Conservation (phyloP, 1,140 invertebrate genomes). For the Philopotamus ludificatus region DNA sequence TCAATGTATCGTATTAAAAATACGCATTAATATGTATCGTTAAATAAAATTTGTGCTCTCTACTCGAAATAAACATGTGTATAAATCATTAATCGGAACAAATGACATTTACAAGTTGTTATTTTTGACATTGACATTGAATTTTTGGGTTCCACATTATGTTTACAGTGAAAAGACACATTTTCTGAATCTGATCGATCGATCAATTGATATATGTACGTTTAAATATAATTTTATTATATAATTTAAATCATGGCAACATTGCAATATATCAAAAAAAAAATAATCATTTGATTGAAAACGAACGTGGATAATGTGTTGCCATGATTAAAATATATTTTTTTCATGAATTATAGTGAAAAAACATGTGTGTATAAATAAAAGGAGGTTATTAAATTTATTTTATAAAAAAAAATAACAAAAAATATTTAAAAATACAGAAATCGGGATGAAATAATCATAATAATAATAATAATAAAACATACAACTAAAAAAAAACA, state of each 20-base stretch:
- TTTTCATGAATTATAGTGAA: background rate
- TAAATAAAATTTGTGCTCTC: conserved; percentile 3
- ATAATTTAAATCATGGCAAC: conserved; percentile 38
- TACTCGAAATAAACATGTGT: background rate
- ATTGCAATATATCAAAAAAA: conserved; percentile 3
- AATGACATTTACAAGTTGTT: conserved; percentile 25
- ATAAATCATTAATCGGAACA: background rate
- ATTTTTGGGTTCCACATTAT: conserved; percentile 38
- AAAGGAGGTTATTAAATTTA: conserved; percentile 8
- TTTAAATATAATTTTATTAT: no score
- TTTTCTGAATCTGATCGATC: conserved; percentile 73
- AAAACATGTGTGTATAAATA: conserved; percentile 5
- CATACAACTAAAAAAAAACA: conserved; percentile 44
- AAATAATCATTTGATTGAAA: conserved; percentile 12
- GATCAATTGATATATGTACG: no score
- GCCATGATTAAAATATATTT: conserved; percentile 12
- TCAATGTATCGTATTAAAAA: no score
- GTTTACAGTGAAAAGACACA: conserved; percentile 82
- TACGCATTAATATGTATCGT: background rate
- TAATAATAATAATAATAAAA: conserved; percentile 43
- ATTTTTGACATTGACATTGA: conserved; percentile 22
- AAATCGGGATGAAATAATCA: conserved; percentile 42
- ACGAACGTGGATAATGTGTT: no score
- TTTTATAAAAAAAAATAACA: conserved; percentile 12
- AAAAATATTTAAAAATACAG: conserved; percentile 41